Percentiles rank a stretch among this genome's conserved stretches.
Evolutionary conservation across 2,888 invertebrate species (phyloP).

Genomic region (Drosophila acutilabella): DNA sequence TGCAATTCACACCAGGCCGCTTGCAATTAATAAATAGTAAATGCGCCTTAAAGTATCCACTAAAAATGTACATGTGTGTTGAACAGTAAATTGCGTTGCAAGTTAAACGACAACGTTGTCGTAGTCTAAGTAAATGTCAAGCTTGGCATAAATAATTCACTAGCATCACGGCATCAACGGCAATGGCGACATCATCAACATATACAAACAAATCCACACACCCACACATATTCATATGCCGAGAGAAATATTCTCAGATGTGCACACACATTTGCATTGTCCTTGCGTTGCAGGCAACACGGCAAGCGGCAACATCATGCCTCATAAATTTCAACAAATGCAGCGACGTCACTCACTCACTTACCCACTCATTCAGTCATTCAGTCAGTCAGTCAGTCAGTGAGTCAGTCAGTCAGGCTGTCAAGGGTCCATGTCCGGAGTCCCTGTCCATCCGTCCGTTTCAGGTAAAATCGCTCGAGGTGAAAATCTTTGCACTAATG

Average conservation of each 20-base stretch:
- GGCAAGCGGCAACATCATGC: slow-evolving; percentile 63
- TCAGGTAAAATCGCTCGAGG: slow-evolving; percentile 73
- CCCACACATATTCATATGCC: slow-evolving; percentile 22
- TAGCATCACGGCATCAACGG: slow-evolving; percentile 53
- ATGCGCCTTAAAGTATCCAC: slow-evolving; percentile 63
- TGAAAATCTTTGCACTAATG: slow-evolving; percentile 81
- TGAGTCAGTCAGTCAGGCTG: slow-evolving; percentile 27
- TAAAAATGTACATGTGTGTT: slow-evolving; percentile 41
- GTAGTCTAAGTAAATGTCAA: slow-evolving; percentile 74
- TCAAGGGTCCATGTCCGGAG: slow-evolving; percentile 14
- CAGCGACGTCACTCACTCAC: slow-evolving; percentile 56
- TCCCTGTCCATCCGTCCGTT: slow-evolving; percentile 30
- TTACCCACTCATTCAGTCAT: slow-evolving; percentile 20
- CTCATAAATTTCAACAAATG: slow-evolving; percentile 79
- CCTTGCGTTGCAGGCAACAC: slow-evolving; percentile 56
- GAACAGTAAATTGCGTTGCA: slow-evolving; percentile 57
- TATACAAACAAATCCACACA: slow-evolving; percentile 50
- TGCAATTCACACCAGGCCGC: slow-evolving; percentile 39
- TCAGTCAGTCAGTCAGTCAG: slow-evolving; percentile 24
- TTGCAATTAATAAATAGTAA: slow-evolving; percentile 72
- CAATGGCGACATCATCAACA: slow-evolving; percentile 77
- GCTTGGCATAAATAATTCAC: slow-evolving; percentile 77
- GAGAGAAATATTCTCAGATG: slow-evolving; percentile 32
- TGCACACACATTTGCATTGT: slow-evolving; percentile 63
- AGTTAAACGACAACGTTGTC: slow-evolving; percentile 40